These are phyloP conservation scores for Phyllotreta cruciferae DNA, from an alignment of 2,888 invertebrate species.

Conservation along the genomic window DNA sequence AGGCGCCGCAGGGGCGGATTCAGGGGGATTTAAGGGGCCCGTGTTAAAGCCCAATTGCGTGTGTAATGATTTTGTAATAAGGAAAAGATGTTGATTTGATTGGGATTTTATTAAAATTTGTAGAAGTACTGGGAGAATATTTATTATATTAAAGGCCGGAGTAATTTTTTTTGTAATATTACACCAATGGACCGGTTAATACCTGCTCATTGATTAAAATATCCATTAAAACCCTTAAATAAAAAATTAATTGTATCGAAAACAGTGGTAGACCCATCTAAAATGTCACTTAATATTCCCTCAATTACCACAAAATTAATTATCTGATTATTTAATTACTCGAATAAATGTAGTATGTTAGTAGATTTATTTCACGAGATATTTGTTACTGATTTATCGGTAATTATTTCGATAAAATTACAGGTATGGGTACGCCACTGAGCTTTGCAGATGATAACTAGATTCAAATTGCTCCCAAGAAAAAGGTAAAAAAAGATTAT, in stretches of 20 bases:
- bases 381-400: too few relatives aligned
- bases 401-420: neutral
- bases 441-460: conserved; percentile 1
- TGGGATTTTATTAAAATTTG: too few relatives aligned
- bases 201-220: neutral
- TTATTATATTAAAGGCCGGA: too few relatives aligned
- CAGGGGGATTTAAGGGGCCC: neutral
- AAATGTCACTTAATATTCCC: too few relatives aligned
- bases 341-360: too few relatives aligned
- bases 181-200: neutral
- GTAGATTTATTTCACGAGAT: too few relatives aligned
- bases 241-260: conserved; percentile 4
- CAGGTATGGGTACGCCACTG: neutral
- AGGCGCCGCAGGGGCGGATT: conserved; percentile 9
- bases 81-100: neutral
- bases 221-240: neutral
- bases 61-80: too few relatives aligned
- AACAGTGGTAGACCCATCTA: neutral
- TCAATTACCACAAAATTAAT: too few relatives aligned
- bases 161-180: neutral
- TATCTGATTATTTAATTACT: too few relatives aligned
- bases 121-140: too few relatives aligned
- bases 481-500: conserved; percentile 6
- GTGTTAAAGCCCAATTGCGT: too few relatives aligned
- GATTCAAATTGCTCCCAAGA: neutral